Evolutionary conservation across 2,888 invertebrate species (phyloP).

Genomic region (Meiosimyza decipiens): DNA sequence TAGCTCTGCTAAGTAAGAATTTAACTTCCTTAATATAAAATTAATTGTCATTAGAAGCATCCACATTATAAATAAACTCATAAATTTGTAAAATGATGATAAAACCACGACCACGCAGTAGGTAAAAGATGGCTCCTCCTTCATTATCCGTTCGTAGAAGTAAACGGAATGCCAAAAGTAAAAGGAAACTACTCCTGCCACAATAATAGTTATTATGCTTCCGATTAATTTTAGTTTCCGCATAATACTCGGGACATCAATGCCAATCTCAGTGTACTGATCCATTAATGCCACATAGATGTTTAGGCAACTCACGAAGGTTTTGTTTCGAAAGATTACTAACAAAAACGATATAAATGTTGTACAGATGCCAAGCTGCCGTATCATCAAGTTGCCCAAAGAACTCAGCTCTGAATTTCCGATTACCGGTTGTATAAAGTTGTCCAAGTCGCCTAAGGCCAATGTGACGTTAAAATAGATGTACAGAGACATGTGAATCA

Average conservation of each 20-base stretch:
- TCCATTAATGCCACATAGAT: constrained; percentile 40
- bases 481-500: constrained; percentile 44
- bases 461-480: constrained; percentile 48
- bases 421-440: constrained; percentile 48
- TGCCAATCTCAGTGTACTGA: constrained; percentile 39
- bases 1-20: constrained; percentile 10
- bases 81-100: constrained; percentile 48
- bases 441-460: constrained; percentile 41
- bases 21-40: constrained; percentile 43
- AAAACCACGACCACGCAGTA: constrained; percentile 47
- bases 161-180: constrained; percentile 48
- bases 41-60: constrained; percentile 44
- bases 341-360: constrained; percentile 44
- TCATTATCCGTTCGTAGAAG: constrained; percentile 47
- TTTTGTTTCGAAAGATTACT: constrained; percentile 33
- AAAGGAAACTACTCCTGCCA: constrained; percentile 33
- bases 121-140: constrained; percentile 39
- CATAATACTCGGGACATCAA: constrained; percentile 40
- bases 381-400: constrained; percentile 44
- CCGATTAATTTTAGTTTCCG: constrained; percentile 38
- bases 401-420: constrained; percentile 42
- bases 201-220: neutral
- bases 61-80: constrained; percentile 45
- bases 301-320: constrained; percentile 41
- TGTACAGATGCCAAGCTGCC: constrained; percentile 44